These are phyloP conservation scores for Eilema sororculum DNA, from an alignment of 2,888 invertebrate species.

Conservation along the genomic window DNA sequence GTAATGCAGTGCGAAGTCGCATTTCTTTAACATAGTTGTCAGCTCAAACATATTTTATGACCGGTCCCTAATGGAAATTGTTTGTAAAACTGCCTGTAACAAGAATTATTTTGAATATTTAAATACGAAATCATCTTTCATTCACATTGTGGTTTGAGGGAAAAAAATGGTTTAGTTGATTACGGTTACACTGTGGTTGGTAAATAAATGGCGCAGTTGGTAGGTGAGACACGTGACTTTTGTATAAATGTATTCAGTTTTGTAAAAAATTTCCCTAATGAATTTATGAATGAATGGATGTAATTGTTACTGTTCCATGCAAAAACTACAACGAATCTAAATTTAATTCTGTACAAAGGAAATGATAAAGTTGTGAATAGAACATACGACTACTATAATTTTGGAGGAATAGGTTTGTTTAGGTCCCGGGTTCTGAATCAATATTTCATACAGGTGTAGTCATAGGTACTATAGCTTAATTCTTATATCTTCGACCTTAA, in stretches of 20 bases:
- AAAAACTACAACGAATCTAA: not conserved
- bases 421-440: no score
- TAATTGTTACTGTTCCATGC: not conserved
- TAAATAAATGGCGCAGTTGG: slow-evolving; percentile 6
- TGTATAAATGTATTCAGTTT: not conserved
- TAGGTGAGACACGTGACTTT: slow-evolving; percentile 12
- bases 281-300: not conserved
- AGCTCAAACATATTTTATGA: not conserved
- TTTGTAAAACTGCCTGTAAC: slow-evolving; percentile 22
- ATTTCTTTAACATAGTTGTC: not conserved
- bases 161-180: slow-evolving; percentile 6
- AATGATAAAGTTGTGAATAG: no score
- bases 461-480: no score
- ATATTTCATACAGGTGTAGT: no score
- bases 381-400: no score
- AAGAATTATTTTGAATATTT: slow-evolving; percentile 23
- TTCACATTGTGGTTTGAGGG: slow-evolving; percentile 17
- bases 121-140: slow-evolving; percentile 11
- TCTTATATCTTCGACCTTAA: no score
- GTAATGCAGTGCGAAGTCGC: not conserved
- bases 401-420: no score
- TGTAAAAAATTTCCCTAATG: not conserved
- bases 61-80: slow-evolving; percentile 29
- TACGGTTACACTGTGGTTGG: slow-evolving; percentile 1
- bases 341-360: no score